phyloP scores from a whole-genome alignment of 2,888 invertebrate species.

The Watsonalla binaria region DNA sequence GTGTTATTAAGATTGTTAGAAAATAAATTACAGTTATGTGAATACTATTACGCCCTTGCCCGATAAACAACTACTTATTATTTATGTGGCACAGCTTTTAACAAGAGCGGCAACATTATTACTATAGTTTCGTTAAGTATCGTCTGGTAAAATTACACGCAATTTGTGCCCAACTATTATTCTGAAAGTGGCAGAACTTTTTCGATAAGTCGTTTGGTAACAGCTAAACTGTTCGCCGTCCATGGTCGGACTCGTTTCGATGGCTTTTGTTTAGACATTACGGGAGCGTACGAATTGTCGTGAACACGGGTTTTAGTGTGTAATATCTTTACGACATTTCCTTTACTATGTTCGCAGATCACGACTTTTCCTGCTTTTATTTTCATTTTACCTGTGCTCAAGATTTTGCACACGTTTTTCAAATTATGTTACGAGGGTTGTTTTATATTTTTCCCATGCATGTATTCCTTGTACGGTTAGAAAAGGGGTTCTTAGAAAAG shows the following conservation, averaged over 20 bases:
- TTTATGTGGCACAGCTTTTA: neutral
- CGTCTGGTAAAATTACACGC: constrained; percentile 20
- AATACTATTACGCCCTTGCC: too few relatives aligned
- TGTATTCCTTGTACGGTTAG: neutral
- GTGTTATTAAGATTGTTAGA: too few relatives aligned
- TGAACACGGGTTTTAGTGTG: constrained; percentile 47
- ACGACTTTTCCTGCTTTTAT: neutral
- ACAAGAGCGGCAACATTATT: neutral
- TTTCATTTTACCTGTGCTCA: neutral
- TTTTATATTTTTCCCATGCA: neutral
- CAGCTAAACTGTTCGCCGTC: constrained; percentile 43
- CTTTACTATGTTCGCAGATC: constrained; percentile 34
- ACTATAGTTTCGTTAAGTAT: constrained; percentile 9
- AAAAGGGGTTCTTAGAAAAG: too few relatives aligned
- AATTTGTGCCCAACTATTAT: constrained; percentile 20
- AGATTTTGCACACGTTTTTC: neutral
- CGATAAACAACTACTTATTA: neutral
- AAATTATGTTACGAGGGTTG: neutral
- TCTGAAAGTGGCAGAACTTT: constrained; percentile 41
- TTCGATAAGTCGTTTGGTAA: constrained; percentile 49
- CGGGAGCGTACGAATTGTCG: constrained; percentile 54
- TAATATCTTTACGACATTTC: constrained; percentile 37
- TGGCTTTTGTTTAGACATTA: constrained; percentile 64
- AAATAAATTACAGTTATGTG: too few relatives aligned
- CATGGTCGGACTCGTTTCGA: constrained; percentile 40